A percentile compares a stretch with the other conserved stretches of the same genome.
Evolutionary conservation across 2,113 vertebrate genomes (phyloP).

Genomic region (Lota lota): DNA sequence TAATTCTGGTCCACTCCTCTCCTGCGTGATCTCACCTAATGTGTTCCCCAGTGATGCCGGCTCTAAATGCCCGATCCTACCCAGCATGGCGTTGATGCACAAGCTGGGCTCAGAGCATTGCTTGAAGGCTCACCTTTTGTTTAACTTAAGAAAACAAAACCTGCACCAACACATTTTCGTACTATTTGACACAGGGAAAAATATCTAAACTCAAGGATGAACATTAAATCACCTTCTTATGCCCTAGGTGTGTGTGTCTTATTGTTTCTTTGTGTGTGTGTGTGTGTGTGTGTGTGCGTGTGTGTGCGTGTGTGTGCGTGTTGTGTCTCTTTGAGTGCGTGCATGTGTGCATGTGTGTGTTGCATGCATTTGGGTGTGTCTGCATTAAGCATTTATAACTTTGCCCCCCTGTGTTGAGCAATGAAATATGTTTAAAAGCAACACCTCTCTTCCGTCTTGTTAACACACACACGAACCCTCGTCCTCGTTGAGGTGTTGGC

Average conservation of each 20-base stretch:
- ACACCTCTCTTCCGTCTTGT: slow-evolving; percentile 17
- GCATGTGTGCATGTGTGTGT: too few relatives aligned
- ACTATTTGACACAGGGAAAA: background rate
- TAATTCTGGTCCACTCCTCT: slow-evolving; percentile 39
- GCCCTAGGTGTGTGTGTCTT: too few relatives aligned
- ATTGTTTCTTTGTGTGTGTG: too few relatives aligned
- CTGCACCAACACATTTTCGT: background rate
- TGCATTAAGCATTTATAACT: too few relatives aligned
- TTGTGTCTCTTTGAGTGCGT: too few relatives aligned
- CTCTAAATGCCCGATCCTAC: slow-evolving; percentile 41
- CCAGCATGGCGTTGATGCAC: slow-evolving; percentile 37
- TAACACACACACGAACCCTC: background rate
- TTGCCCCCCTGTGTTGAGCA: too few relatives aligned
- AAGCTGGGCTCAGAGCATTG: slow-evolving; percentile 15
- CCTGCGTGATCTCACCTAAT: slow-evolving; percentile 48
- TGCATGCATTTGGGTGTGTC: too few relatives aligned
- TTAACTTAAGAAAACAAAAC: slow-evolving; percentile 9
- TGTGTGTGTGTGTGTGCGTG: slow-evolving; percentile 40
- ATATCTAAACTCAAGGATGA: background rate
- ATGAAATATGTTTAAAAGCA: slow-evolving; percentile 42
- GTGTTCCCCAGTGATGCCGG: slow-evolving; percentile 46
- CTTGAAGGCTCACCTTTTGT: slow-evolving; percentile 26
- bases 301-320: too few relatives aligned
- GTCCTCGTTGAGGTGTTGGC: background rate
- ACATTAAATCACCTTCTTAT: background rate